Conservation (phyloP, 2,888 invertebrate species). For the Tipula vernalis region DNA sequence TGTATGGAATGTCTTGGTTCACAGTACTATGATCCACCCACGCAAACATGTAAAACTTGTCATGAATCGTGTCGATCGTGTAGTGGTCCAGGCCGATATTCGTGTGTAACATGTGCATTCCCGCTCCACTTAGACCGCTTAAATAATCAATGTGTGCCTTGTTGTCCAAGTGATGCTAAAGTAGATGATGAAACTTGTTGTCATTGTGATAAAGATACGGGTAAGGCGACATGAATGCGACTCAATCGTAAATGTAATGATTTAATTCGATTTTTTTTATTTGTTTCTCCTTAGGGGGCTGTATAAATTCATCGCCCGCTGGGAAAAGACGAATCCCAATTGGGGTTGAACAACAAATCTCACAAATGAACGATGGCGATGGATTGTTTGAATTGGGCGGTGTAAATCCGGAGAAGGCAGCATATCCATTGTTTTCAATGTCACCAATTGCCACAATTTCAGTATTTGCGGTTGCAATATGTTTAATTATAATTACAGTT, state of each 20-base stretch:
- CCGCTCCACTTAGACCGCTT: constrained; percentile 55
- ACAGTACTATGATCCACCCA: constrained; percentile 57
- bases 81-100: constrained; percentile 54
- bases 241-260: background rate
- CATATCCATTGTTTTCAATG: constrained; percentile 17
- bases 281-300: constrained; percentile 42
- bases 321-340: constrained; percentile 60
- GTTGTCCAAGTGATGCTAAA: constrained; percentile 45
- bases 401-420: constrained; percentile 12
- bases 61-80: constrained; percentile 54
- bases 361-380: constrained; percentile 15
- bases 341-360: constrained; percentile 35
- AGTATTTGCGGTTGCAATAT: constrained; percentile 51
- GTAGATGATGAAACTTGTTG: constrained; percentile 47
- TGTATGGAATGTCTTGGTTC: constrained; percentile 65
- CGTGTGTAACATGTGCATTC: constrained; percentile 51
- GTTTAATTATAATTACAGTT: constrained; percentile 54
- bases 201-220: constrained; percentile 54
- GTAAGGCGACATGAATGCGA: constrained; percentile 32
- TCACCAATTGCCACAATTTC: constrained; percentile 50
- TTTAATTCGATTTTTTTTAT: background rate
- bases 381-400: background rate
- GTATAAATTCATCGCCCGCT: constrained; percentile 58
- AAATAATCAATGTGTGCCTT: constrained; percentile 65
- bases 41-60: constrained; percentile 54